A percentile compares a stretch with the other conserved stretches of the same genome.
Evolutionary conservation across 1,140 invertebrate genomes (phyloP).

Genomic region (Trinorchestia longiramus): DNA sequence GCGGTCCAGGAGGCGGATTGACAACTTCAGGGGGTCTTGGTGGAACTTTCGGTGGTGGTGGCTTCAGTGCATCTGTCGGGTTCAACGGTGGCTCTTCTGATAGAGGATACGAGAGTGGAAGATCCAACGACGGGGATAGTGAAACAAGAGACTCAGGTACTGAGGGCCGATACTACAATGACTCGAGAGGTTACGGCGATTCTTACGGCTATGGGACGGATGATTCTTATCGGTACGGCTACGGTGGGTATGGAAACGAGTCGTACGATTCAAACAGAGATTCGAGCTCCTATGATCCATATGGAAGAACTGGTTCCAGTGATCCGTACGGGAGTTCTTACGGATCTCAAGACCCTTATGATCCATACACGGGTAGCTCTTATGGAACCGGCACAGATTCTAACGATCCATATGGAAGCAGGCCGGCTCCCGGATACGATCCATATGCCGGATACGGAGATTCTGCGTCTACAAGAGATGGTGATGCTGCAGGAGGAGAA

Average conservation of each 20-base stretch:
- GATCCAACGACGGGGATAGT: not conserved
- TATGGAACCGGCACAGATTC: slow-evolving; percentile 14
- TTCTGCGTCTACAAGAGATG: not conserved
- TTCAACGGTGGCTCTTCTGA: not conserved
- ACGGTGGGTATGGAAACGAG: not conserved
- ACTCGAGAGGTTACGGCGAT: not conserved
- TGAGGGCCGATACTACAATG: slow-evolving; percentile 12
- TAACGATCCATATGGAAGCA: slow-evolving; percentile 19
- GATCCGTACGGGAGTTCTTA: slow-evolving; percentile 1
- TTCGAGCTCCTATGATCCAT: not conserved
- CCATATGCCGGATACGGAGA: slow-evolving; percentile 18
- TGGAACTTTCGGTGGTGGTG: not conserved
- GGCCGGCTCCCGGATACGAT: slow-evolving; percentile 19
- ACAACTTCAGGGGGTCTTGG: not conserved
- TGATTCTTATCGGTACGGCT: not conserved
- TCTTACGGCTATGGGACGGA: not conserved
- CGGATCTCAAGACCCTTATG: not conserved
- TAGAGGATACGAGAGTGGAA: not conserved
- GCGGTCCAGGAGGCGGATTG: not conserved
- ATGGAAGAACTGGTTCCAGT: not conserved
- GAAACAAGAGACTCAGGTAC: not conserved
- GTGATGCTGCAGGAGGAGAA: not conserved
- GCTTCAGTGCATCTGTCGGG: slow-evolving; percentile 16
- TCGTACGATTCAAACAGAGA: not conserved
- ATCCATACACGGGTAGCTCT: not conserved